Evolutionary conservation across 2,113 vertebrate species (phyloP), one percentile per base, ranked within the genome.

Genomic region (Pheucticus melanocephalus): DNA sequence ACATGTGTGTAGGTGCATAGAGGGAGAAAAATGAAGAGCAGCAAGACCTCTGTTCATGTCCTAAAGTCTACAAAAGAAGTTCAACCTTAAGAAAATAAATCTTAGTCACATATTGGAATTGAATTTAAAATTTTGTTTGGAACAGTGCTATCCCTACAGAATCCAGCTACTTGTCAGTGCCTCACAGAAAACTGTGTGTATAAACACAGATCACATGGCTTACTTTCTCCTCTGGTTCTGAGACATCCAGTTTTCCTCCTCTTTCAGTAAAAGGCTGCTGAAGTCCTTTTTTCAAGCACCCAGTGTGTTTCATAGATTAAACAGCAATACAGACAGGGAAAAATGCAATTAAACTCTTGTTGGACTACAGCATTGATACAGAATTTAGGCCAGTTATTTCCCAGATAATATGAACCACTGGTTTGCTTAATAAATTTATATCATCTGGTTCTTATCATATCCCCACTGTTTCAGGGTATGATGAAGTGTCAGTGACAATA

Each of bases 401-500:
- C 45, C 92, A 94, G 82, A 96, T 80, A 76, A 92, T 69, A 95
- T 12, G 35, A 79, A 79, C 37, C 11, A 6, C 66, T 92, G 86
- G 91, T 96, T 96, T 97, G 73, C 86, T 96, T 96, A 94, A 95
- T 88, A 97, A 97, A 97, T 95, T 90, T 35, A 31, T 86, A 96
- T 97, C 92, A 96, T 97, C 96, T 97, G 96, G 91, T 97, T 97
- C 93, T 95, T 98, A 97, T 97, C 96, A 97, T 42, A 95, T 53
- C 47, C 71, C 37, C 21, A 72, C 78, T 96, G 85, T 89, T 96
- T 85, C 84, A 86, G 84, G 57, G 73, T 90, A 90, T 94, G 94
- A 97, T 96, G 95, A 97, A 93, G 84, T 96, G 95, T 88, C 92
- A 95, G 77, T 94, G 97, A 97, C 91, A 97, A 87, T 68, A 96